Evolutionary conservation across 1,140 invertebrate genomes (phyloP), one percentile per base, ranked within the genome.

Genomic region (Cotesia vestalis): DNA sequence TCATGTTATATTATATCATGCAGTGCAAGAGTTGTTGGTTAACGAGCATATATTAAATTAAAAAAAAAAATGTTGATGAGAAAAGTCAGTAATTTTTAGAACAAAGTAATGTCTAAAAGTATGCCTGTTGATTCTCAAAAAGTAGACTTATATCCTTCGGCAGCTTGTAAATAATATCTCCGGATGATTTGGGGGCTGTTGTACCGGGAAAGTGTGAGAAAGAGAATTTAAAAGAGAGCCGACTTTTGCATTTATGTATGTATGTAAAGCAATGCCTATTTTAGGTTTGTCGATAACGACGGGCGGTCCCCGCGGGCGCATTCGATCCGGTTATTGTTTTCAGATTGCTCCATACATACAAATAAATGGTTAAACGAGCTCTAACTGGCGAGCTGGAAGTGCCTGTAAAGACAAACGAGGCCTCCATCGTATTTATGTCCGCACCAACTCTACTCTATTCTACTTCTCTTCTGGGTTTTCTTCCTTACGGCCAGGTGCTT

Each of bases 271-370:
- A 71, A 64, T 66, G 62, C 46, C 52, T 71, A 63, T 71, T 71
- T 55, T 17, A 71, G 34, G 35, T 27, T 66, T n/a, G 62, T 71
- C 69, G 69, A 71, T 71, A 66, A 66, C 69, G 53, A 66, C 69
- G 62, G 69, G 69, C 27, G 69, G 69, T 71, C 69, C 36, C 34
- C 60, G 69, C 20, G 20, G 38, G 57, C 53, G 66, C 55, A 27
- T 64, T 66, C 64, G 62, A 66, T 71, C 69, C 69, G 69, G 69
- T 71, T 71, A 71, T 71, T 71, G 69, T 66, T 71, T 71, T 66
- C 62, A 67, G 40, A 46, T 46, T 46, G 40, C 6, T 46, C 40
- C 40, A 46, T 46, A 46, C 40, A 46, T 46, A 46, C 0, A 46
- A 9, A 46, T 46, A 46, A 46, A 36, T 14, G 14, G 20, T 27